phyloP scores from a whole-genome alignment of 2,113 vertebrate species.

The Notiomystis cincta region DNA sequence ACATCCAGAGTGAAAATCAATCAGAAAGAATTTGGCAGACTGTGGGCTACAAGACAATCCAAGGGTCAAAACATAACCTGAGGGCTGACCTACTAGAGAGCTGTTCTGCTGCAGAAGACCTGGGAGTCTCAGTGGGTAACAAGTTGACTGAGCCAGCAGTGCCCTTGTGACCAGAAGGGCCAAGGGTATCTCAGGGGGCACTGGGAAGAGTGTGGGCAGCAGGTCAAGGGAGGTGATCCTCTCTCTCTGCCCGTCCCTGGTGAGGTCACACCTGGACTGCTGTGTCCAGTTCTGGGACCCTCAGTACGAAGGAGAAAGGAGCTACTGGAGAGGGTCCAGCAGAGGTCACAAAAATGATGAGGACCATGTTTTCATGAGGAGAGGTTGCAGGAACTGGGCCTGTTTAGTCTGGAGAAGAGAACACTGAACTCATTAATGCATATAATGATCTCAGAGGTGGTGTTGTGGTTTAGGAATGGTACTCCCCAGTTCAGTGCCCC shows the following conservation, averaged over 20 bases:
- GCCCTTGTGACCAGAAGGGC: neutral
- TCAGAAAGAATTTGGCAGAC: neutral
- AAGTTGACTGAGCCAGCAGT: neutral
- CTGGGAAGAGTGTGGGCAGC: neutral
- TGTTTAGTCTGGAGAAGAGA: neutral
- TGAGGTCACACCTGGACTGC: neutral
- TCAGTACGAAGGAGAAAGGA: neutral
- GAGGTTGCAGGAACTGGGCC: neutral
- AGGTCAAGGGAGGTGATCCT: neutral
- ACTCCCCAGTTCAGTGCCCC: neutral
- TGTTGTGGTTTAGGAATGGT: neutral
- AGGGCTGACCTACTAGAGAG: neutral
- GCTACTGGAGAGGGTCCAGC: neutral
- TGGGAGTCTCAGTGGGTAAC: neutral
- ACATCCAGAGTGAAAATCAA: neutral
- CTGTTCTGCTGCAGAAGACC: neutral
- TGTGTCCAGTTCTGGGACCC: neutral
- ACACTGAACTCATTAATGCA: neutral
- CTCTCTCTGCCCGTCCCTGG: neutral
- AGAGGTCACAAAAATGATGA: neutral
- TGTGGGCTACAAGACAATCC: neutral
- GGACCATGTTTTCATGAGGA: neutral
- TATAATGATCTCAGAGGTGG: neutral
- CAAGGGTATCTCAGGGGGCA: neutral
- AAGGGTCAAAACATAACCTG: neutral